A percentile compares a stretch with the other conserved stretches of the same genome.
Conservation (phyloP, 2,113 vertebrate species). For the Beaufortia kweichowensis region DNA sequence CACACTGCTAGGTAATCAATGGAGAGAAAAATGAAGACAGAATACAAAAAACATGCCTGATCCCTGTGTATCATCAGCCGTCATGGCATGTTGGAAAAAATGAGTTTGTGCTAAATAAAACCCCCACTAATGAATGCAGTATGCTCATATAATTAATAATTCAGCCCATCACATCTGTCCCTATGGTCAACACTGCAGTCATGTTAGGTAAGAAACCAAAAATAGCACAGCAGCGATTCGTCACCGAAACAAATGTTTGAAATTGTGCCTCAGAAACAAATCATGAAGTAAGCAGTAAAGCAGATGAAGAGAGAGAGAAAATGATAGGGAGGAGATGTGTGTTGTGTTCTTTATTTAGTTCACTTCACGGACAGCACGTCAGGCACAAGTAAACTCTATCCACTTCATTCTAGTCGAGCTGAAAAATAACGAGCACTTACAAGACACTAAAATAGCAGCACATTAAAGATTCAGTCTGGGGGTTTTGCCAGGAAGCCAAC, state of each 20-base stretch:
- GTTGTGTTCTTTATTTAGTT: conserved; percentile 40
- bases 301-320: neutral
- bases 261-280: conserved; percentile 20
- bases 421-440: conserved; percentile 32
- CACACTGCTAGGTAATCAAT: neutral
- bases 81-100: neutral
- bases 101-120: conserved; percentile 44
- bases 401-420: conserved; percentile 7
- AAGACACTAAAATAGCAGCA: conserved; percentile 23
- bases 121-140: conserved; percentile 56
- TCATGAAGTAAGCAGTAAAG: neutral
- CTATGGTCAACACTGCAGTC: conserved; percentile 52
- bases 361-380: conserved; percentile 25
- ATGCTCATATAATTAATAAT: conserved; percentile 64
- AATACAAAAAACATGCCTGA: neutral
- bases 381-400: conserved; percentile 27
- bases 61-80: neutral
- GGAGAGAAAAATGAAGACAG: no score
- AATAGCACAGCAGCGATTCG: conserved; percentile 56
- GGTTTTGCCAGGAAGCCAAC: neutral
- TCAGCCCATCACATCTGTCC: conserved; percentile 61
- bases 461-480: conserved; percentile 19
- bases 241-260: conserved; percentile 57
- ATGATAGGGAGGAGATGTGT: conserved; percentile 2
- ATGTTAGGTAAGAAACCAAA: conserved; percentile 53